Percentiles rank a stretch among this genome's conserved stretches.
Evolutionary conservation across 1,140 invertebrate genomes (phyloP).

Genomic region (Arion vulgaris): DNA sequence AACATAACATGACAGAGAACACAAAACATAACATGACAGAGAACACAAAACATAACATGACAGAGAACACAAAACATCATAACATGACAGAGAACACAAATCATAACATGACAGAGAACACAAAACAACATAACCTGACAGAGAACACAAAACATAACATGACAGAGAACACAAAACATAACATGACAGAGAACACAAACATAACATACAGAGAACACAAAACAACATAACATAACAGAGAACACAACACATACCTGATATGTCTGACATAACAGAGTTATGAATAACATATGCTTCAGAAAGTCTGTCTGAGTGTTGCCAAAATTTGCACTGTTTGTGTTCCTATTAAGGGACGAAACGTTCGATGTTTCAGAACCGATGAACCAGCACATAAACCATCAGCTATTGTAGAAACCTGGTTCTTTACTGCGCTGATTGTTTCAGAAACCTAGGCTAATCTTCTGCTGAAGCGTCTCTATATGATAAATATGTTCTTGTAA

Average conservation of each 20-base stretch:
- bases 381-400: neutral
- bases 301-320: neutral
- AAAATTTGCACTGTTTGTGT: neutral
- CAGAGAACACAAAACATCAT: too few relatives aligned
- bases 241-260: neutral
- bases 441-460: neutral
- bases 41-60: too few relatives aligned
- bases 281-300: neutral
- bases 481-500: neutral
- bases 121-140: too few relatives aligned
- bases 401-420: neutral
- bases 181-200: too few relatives aligned
- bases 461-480: neutral
- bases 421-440: slow-evolving; percentile 29
- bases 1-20: too few relatives aligned
- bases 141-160: too few relatives aligned
- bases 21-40: too few relatives aligned
- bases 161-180: too few relatives aligned
- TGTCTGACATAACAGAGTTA: neutral
- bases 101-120: too few relatives aligned
- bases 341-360: neutral
- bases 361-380: neutral
- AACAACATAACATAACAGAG: too few relatives aligned
- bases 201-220: too few relatives aligned
- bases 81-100: too few relatives aligned